These are phyloP conservation scores for Tetanocera ferruginea DNA, from an alignment of 2,888 invertebrate genomes.

Conservation along the genomic window DNA sequence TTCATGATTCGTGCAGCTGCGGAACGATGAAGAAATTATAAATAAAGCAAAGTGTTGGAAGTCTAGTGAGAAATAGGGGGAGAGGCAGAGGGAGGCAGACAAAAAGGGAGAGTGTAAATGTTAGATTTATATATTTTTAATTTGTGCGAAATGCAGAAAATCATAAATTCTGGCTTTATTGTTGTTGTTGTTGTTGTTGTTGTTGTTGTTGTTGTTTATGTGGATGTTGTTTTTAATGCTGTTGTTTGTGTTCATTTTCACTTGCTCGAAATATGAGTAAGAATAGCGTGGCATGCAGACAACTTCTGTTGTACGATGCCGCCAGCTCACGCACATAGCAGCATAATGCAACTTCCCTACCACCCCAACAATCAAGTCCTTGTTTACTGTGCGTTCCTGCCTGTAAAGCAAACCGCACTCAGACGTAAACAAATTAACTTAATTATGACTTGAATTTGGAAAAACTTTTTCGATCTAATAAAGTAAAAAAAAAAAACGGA, in stretches of 20 bases:
- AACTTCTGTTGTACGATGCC: background rate
- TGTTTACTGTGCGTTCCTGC: conserved; percentile 1
- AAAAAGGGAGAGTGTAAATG: too few relatives aligned
- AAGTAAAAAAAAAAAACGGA: background rate
- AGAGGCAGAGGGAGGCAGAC: too few relatives aligned
- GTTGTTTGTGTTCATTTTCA: background rate
- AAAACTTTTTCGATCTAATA: conserved; percentile 52
- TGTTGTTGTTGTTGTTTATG: background rate
- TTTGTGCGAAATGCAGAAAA: conserved; percentile 16
- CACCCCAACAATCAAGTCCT: background rate
- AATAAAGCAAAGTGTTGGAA: too few relatives aligned
- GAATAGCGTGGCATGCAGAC: background rate
- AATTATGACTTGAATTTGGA: conserved; percentile 63
- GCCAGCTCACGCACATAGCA: background rate
- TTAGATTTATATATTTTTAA: too few relatives aligned
- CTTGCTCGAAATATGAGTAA: background rate
- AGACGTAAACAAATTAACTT: conserved; percentile 57
- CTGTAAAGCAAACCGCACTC: conserved; percentile 19
- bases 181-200: background rate
- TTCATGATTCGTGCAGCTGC: too few relatives aligned
- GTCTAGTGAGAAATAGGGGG: too few relatives aligned
- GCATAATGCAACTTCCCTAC: too few relatives aligned
- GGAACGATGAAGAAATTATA: too few relatives aligned
- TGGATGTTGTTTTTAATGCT: background rate
- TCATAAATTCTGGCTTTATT: conserved; percentile 17